Base-by-base conservation (phyloP, 2,888 invertebrate genomes). In the Clanis bilineata region DNA sequence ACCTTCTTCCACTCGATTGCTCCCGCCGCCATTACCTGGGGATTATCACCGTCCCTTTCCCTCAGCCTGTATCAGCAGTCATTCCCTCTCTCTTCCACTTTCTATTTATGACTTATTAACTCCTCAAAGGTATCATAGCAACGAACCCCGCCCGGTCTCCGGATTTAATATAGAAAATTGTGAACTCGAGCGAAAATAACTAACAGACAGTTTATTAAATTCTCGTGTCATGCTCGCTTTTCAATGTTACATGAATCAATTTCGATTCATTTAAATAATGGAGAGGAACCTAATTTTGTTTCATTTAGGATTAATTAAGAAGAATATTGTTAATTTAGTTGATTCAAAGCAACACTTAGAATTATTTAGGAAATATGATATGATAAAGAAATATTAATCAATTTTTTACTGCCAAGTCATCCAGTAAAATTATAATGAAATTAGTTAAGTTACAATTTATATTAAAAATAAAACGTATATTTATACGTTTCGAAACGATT, bases 91-190 rank as follows among this genome's bases (percentile, higher is more conserved):
- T 66, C 68, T 90, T 73, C 64, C 72, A 62, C 83, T 71, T 71
- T 74, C 86, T 86, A 86, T 90, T 91, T 90, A 90, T 91, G 91
- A 92, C 92, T 91, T 92, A 92, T 92, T 92, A 92, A 89, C 90
- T 90, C 80, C 88, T 90, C 85, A 83, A 73, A 88, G 90, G 92
- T 92, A 91, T 90, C 92, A 89, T 90, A 80, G 92, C 92, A 92
- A 92, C 92, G 82, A 77, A 82, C 80, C 85, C 82, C 81, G 73
- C 73, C 75, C 74, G 80, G 77, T 80, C 73, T 74, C 74, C 67
- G 80, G 85, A 87, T 90, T 90, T 90, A 91, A 92, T 92, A 90
- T 90, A 88, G 86, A 84, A 88, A 85, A 90, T 90, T 90, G 91
- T 85, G 86, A 88, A 90, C 76, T 86, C 88, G 84, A 77, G 73